These are phyloP conservation scores for Colaptes auratus DNA, from an alignment of 2,113 vertebrate species.

Conservation along the genomic window DNA sequence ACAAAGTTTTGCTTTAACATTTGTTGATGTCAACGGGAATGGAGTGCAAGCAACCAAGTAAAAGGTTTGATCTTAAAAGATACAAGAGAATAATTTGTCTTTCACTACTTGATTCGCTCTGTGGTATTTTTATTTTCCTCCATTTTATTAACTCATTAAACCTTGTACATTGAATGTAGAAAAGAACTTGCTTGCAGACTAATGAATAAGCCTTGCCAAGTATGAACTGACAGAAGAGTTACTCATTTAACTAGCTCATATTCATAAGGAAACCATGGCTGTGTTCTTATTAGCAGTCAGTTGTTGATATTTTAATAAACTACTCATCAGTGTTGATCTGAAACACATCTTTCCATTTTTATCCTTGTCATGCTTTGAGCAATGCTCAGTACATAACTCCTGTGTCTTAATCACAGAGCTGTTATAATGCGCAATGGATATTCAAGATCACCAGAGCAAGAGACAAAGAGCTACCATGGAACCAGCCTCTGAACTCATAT, in stretches of 20 bases:
- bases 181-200: constrained; percentile 10
- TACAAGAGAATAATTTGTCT: constrained; percentile 14
- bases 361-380: neutral
- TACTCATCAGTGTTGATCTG: constrained; percentile 35
- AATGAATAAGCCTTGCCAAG: constrained; percentile 43
- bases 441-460: neutral
- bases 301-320: constrained; percentile 47
- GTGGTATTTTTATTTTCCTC: constrained; percentile 20
- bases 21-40: neutral
- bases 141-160: constrained; percentile 21
- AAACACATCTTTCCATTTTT: constrained; percentile 43
- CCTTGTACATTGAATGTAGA: neutral
- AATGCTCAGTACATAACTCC: constrained; percentile 24
- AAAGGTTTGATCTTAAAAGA: constrained; percentile 10
- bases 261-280: constrained; percentile 2
- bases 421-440: neutral
- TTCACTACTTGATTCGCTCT: neutral
- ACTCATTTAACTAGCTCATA: constrained; percentile 37
- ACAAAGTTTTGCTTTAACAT: neutral
- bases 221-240: constrained; percentile 32
- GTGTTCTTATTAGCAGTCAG: constrained; percentile 10
- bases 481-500: neutral
- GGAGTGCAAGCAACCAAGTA: neutral
- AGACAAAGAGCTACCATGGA: neutral
- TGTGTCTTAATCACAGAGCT: neutral